A percentile compares a stretch with the other conserved stretches of the same genome.
Evolutionary conservation across 2,888 invertebrate species (phyloP).

Genomic region (Ichneumoninae sp.): DNA sequence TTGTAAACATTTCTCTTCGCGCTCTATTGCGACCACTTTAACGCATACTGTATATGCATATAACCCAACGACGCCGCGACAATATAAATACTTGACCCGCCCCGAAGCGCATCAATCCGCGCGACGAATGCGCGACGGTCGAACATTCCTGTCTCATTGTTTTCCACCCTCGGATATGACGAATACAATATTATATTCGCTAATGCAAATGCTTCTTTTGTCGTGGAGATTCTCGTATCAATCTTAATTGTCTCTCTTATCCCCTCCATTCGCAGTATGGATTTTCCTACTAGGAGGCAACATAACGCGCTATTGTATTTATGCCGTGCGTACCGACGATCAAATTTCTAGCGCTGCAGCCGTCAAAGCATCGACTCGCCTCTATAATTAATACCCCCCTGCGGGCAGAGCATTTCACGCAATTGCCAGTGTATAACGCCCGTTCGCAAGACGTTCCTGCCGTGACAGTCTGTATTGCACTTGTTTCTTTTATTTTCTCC

Average conservation of each 20-base stretch:
- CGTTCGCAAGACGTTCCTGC: background rate
- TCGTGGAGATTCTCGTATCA: constrained; percentile 9
- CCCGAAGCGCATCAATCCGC: constrained; percentile 36
- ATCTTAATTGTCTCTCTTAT: constrained; percentile 27
- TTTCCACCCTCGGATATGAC: constrained; percentile 37
- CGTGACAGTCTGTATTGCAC: background rate
- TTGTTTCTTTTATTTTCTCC: constrained; percentile 1
- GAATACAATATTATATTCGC: constrained; percentile 52
- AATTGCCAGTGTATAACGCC: background rate
- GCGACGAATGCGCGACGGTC: constrained; percentile 24
- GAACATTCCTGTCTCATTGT: constrained; percentile 30
- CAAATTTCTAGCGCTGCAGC: background rate
- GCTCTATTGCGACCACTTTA: background rate
- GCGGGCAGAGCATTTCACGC: background rate
- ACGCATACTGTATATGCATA: constrained; percentile 2
- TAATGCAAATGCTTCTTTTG: constrained; percentile 27
- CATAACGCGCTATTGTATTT: constrained; percentile 1
- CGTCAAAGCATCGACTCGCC: background rate
- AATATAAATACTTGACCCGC: constrained; percentile 59
- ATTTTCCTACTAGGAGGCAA: constrained; percentile 9
- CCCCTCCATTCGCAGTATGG: constrained; percentile 13
- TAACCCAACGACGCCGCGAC: background rate
- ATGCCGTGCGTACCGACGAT: constrained; percentile 8
- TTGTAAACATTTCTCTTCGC: constrained; percentile 38
- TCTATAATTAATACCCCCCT: constrained; percentile 10